Conservation (phyloP, 2,113 vertebrate genomes). For the Coturnix japonica region DNA sequence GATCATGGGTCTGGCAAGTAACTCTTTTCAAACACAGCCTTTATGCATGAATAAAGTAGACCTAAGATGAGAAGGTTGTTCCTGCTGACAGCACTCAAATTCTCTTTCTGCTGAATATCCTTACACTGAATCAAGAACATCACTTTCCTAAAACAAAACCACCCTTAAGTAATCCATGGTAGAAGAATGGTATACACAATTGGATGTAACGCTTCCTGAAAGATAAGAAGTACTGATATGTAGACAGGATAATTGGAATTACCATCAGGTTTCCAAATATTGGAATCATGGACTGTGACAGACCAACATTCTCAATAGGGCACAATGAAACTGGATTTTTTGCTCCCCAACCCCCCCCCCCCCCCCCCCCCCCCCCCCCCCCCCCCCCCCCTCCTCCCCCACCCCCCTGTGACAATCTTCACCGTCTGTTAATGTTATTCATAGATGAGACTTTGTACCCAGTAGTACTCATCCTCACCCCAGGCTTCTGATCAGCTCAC, state of each 20-base stretch:
- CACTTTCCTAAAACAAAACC: neutral
- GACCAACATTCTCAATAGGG: neutral
- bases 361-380: no score
- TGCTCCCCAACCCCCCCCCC: no score
- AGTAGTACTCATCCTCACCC: constrained; percentile 51
- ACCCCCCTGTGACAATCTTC: constrained; percentile 10
- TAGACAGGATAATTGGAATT: neutral
- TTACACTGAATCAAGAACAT: neutral
- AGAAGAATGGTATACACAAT: neutral
- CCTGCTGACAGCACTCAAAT: neutral
- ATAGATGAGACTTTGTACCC: constrained; percentile 60
- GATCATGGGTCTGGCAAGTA: neutral
- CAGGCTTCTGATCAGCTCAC: constrained; percentile 49
- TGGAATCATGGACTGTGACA: neutral
- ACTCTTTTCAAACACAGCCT: neutral
- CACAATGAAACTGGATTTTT: neutral
- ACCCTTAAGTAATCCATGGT: neutral
- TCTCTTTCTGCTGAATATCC: neutral
- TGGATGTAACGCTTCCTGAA: neutral
- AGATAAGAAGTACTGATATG: neutral
- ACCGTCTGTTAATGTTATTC: constrained; percentile 57
- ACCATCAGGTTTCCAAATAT: neutral
- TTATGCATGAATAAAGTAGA: neutral
- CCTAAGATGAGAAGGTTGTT: neutral
- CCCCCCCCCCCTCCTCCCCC: no score